Evolutionary conservation across 1,140 invertebrate species (phyloP).

Genomic region (Zelostemma sp.): DNA sequence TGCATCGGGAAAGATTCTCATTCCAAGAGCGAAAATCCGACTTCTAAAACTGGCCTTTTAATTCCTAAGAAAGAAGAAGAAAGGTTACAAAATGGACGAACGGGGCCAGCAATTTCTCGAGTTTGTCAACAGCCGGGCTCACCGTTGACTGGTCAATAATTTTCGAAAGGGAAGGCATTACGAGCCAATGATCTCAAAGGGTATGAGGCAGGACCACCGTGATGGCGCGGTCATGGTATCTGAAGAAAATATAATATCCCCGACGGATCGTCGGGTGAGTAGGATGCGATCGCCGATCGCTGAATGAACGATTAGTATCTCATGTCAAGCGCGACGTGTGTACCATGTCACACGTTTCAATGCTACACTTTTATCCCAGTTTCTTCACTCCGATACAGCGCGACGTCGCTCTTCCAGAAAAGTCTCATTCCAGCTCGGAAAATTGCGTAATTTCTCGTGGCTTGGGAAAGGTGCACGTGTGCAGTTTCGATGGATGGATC

Average conservation of each 20-base stretch:
- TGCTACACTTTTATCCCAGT: conserved; percentile 2
- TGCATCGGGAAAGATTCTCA: too few species aligned
- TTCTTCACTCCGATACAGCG: background rate
- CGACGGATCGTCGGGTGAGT: conserved; percentile 41
- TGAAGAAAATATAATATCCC: conserved; percentile 65
- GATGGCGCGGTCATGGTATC: conserved; percentile 66
- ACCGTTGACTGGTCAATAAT: conserved; percentile 65
- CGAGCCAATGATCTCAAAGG: conserved; percentile 65
- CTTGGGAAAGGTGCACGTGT: too few species aligned
- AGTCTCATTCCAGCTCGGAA: too few species aligned
- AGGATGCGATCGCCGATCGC: conserved; percentile 56
- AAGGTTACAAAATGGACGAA: too few species aligned
- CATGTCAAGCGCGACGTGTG: conserved; percentile 55
- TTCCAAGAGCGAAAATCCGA: too few species aligned
- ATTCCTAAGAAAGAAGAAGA: too few species aligned
- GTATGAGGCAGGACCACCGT: conserved; percentile 66
- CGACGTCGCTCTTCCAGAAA: too few species aligned
- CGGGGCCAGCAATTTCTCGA: too few species aligned
- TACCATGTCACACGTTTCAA: conserved; percentile 24
- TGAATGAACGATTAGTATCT: conserved; percentile 67
- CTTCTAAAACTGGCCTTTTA: too few species aligned
- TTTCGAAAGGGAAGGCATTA: conserved; percentile 68
- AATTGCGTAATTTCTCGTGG: too few species aligned
- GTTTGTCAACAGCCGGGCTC: conserved; percentile 58
- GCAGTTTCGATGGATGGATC: conserved; percentile 33